A percentile compares a stretch with the other conserved stretches of the same genome.
phyloP scores from a whole-genome alignment of 2,113 vertebrate genomes.

The Grammomys dolichurus region DNA sequence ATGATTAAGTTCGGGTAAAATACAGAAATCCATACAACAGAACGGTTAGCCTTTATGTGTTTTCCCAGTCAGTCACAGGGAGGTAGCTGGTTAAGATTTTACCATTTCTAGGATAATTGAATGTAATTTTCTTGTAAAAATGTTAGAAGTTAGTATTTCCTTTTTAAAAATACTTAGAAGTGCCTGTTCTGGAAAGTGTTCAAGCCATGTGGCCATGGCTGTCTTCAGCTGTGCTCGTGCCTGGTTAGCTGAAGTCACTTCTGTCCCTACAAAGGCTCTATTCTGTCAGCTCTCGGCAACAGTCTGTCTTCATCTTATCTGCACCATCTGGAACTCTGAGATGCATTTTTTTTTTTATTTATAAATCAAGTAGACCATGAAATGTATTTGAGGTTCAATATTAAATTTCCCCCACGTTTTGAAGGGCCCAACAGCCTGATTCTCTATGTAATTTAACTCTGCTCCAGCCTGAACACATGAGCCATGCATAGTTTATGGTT shows the following conservation, averaged over 20 bases:
- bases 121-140: background rate
- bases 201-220: background rate
- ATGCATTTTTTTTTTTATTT: constrained; percentile 1
- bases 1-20: background rate
- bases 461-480: background rate
- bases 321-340: constrained; percentile 5
- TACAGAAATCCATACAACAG: background rate
- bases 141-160: background rate
- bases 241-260: background rate
- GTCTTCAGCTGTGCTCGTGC: fast-evolving
- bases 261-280: background rate
- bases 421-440: background rate
- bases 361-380: constrained; percentile 33
- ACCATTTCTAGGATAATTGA: background rate
- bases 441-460: background rate
- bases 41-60: background rate
- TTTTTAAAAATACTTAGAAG: background rate
- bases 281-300: background rate
- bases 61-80: background rate
- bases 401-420: background rate
- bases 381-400: background rate
- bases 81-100: background rate
- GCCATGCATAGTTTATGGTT: background rate
- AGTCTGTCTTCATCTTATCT: background rate
- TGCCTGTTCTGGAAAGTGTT: background rate